A percentile compares a stretch with the other conserved stretches of the same genome.
These are phyloP conservation scores for Rhinoderma darwinii DNA, from an alignment of 2,113 vertebrate genomes.

Conservation along the genomic window DNA sequence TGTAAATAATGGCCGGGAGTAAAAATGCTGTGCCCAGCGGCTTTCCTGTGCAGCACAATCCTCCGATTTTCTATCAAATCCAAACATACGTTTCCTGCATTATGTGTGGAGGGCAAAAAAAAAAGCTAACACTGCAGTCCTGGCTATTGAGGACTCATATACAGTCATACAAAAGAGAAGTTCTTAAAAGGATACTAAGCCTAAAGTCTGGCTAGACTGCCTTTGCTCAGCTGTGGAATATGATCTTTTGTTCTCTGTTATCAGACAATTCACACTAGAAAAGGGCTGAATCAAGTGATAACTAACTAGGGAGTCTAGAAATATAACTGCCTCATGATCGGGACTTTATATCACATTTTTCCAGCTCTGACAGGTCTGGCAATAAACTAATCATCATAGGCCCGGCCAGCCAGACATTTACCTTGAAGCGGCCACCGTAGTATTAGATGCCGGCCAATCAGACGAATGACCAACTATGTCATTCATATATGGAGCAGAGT, in stretches of 20 bases:
- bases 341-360: too few species aligned
- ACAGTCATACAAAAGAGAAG: neutral
- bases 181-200: neutral
- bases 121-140: neutral
- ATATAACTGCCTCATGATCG: too few species aligned
- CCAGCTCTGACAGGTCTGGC: too few species aligned
- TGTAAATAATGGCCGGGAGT: slow-evolving; percentile 41
- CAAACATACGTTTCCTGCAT: slow-evolving; percentile 3
- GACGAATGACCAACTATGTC: too few species aligned
- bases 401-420: too few species aligned
- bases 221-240: neutral
- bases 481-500: too few species aligned
- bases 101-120: neutral
- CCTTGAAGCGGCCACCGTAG: too few species aligned
- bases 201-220: neutral
- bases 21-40: slow-evolving; percentile 12
- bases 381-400: too few species aligned
- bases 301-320: too few species aligned
- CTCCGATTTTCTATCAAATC: neutral
- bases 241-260: neutral
- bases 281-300: too few species aligned
- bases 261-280: neutral
- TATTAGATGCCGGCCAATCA: too few species aligned
- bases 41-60: neutral
- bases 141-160: neutral